Base-by-base conservation (phyloP, 1,140 invertebrate species). In the Vollenhovia emeryi region DNA sequence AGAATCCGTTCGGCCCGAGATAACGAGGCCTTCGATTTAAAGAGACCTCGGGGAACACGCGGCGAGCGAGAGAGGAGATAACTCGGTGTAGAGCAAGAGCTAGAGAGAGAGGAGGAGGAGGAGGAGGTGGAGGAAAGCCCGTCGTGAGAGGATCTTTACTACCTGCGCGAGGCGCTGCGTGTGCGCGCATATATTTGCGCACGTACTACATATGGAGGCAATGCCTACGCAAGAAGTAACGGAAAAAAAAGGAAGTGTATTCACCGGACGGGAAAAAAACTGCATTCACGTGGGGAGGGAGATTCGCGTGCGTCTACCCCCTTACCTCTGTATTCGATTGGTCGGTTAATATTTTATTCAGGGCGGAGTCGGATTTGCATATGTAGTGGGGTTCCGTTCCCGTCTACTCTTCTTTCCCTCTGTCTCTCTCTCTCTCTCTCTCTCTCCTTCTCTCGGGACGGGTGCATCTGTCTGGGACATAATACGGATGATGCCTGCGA, bases 341-440 rank as follows among this genome's bases (percentile, higher is more conserved):
- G 71, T 88, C 85, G 91, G 89, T 91, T 92, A 92, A 92, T 92
- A 92, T 91, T 92, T 92, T 92, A 92, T 92, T 92, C 91, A 91
- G 89, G 91, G 91, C 89, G 91, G 91, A 92, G 91, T 88, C 85
- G 86, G 76, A 92, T 92, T 92, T 92, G 89, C 91, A 92, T 92
- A 92, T 86, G 91, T 91, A 92, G 91, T 88, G 85, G 86, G 64
- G 57, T 18, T 30, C 73, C 33, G 50, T 66, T 73, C 50, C 33
- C 18, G 21, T 64, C 57, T 74, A 18, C 45, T 86, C n/a, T 59
- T 13, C 33, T n/a, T n/a, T n/a, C n/a, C n/a, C n/a, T n/a, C n/a
- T n/a, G n/a, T n/a, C 33, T 43, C 66, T 57, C 18, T 30, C 6
- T 71, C 18, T 76, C 21, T 68, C 11, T 84, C 33, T 62, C 27